Base-by-base conservation (phyloP, 2,113 vertebrate species). In the Semnornis frantzii region DNA sequence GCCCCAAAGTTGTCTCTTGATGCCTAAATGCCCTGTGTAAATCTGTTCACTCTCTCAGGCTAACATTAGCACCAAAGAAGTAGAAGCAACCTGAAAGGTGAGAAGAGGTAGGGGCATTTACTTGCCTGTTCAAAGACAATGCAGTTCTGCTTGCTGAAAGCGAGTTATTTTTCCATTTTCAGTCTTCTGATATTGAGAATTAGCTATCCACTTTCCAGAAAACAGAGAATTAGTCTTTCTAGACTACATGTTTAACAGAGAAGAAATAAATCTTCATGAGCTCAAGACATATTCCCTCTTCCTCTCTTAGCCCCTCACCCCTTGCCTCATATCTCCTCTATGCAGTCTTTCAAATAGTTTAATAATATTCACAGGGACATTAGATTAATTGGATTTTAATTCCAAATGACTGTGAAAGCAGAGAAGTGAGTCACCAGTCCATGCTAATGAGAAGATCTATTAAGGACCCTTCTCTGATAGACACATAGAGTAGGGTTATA, bases 371-470 rank as follows among this genome's bases (percentile, higher is more conserved):
- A 97, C 97, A 97, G 97, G 97, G 96, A 97, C 97, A 98, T 98
- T 98, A 97, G 97, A 98, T 98, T 98, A 98, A 98, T 98, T 98
- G 98, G 98, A 98, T 98, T 98, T 98, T 98, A 98, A 98, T 98
- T 98, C 98, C 95, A 64, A 98, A 97, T 97, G 96, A 98, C 98
- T 98, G 96, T 97, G 97, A 98, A 98, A 98, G 97, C 97, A 98
- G 98, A 98, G 98, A 98, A 98, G 98, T 98, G 98, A 99, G 98
- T 98, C 98, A 96, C 97, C 97, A 98, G 98, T 98, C 98, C 98
- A 98, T 98, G 97, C 98, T 99, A 98, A 99, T 99, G 98, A 98
- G 98, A 98, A 98, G 97, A 98, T 98, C 98, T 98, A 98, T 99
- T 98, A 98, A 98, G 98, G 98, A 98, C 97, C 97, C 98, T 98